These are phyloP conservation scores for Lutjanus erythropterus DNA, from an alignment of 2,113 vertebrate genomes.

Conservation along the genomic window DNA sequence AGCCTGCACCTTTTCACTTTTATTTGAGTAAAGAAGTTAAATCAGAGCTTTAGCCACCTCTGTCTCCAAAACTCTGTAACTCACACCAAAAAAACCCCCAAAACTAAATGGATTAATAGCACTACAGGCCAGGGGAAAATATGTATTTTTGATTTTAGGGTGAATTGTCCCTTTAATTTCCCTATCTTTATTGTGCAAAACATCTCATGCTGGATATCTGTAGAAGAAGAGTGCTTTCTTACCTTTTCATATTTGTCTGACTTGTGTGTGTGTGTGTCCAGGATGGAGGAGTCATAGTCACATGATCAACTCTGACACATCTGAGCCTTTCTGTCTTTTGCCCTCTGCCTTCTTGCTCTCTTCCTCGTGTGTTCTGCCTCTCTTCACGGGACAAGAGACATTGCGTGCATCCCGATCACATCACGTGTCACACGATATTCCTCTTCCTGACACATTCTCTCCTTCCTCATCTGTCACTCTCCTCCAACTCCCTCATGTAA, in stretches of 20 bases:
- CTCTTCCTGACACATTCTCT: conserved; percentile 53
- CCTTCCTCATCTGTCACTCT: conserved; percentile 55
- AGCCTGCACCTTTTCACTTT: too few relatives aligned
- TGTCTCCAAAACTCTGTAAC: too few relatives aligned
- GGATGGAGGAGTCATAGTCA: conserved; percentile 37
- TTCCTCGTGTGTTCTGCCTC: conserved; percentile 4
- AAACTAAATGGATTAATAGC: too few relatives aligned
- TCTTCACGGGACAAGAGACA: conserved; percentile 37
- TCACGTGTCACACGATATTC: conserved; percentile 50
- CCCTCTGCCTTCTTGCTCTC: neutral
- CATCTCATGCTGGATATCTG: conserved; percentile 33
- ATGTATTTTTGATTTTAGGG: too few relatives aligned
- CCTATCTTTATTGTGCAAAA: conserved; percentile 16
- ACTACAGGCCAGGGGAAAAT: too few relatives aligned
- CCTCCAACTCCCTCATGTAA: conserved; percentile 24
- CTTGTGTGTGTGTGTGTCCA: conserved; percentile 11
- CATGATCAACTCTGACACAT: conserved; percentile 61
- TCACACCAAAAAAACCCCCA: too few relatives aligned
- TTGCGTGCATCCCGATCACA: conserved; percentile 45
- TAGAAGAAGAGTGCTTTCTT: conserved; percentile 17
- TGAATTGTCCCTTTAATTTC: conserved; percentile 24
- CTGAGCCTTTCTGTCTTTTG: conserved; percentile 26
- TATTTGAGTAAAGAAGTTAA: too few relatives aligned
- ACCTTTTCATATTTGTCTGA: conserved; percentile 10
- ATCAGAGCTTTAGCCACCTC: too few relatives aligned